Evolutionary conservation across 2,113 vertebrate species (phyloP).

Genomic region (Nycticryphes semicollaris): DNA sequence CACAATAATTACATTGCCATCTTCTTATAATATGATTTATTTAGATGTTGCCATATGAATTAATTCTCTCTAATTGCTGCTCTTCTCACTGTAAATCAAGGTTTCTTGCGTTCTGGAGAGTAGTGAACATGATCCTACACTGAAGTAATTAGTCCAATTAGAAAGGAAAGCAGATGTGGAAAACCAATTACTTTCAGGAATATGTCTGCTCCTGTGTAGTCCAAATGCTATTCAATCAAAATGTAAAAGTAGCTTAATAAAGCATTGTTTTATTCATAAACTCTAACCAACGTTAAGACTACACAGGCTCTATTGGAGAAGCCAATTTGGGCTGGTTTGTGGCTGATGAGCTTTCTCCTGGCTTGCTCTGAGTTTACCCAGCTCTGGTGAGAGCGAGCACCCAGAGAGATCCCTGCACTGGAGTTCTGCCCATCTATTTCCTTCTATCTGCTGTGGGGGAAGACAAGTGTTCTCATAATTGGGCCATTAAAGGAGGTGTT

Average conservation of each 20-base stretch:
- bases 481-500: slow-evolving; percentile 80
- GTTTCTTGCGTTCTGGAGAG: slow-evolving; percentile 78
- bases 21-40: slow-evolving; percentile 83
- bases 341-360: not conserved
- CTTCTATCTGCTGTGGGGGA: slow-evolving; percentile 2
- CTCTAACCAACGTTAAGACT: not conserved
- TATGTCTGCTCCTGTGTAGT: slow-evolving; percentile 68
- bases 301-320: slow-evolving; percentile 29
- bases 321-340: not conserved
- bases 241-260: slow-evolving; percentile 72
- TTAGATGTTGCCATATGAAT: slow-evolving; percentile 83
- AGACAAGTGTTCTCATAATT: slow-evolving; percentile 75
- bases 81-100: slow-evolving; percentile 81
- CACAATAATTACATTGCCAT: slow-evolving; percentile 82
- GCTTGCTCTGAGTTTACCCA: accelerated
- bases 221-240: slow-evolving; percentile 72
- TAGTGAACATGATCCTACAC: slow-evolving; percentile 77
- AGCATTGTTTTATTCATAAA: slow-evolving; percentile 74
- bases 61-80: slow-evolving; percentile 83
- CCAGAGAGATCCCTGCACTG: not conserved
- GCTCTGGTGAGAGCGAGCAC: not conserved
- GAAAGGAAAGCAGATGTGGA: slow-evolving; percentile 82
- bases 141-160: slow-evolving; percentile 84
- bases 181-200: slow-evolving; percentile 82
- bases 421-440: slow-evolving; percentile 66